Percentiles rank a stretch among this genome's conserved stretches.
Evolutionary conservation across 2,113 vertebrate species (phyloP).

Genomic region (Rhinoderma darwinii): DNA sequence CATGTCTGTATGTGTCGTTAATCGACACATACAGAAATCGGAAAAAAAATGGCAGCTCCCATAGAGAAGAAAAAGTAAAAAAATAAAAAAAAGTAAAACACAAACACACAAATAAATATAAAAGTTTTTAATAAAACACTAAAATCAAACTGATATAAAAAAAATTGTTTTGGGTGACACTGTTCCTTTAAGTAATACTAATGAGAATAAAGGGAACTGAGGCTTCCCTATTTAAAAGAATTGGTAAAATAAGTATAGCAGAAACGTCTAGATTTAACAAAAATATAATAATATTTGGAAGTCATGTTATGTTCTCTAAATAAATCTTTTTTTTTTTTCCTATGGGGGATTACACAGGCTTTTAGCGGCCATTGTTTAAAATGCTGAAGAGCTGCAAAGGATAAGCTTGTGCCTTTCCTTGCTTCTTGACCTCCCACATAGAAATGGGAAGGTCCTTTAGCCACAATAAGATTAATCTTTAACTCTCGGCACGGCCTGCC

Average conservation of each 20-base stretch:
- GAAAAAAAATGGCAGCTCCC: no score
- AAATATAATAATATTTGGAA: background rate
- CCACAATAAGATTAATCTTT: constrained; percentile 19
- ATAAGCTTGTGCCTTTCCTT: constrained; percentile 12
- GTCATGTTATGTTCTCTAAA: background rate
- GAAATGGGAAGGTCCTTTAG: constrained; percentile 26
- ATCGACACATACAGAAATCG: no score
- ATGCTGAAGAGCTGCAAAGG: background rate
- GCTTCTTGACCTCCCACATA: constrained; percentile 30
- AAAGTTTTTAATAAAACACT: no score
- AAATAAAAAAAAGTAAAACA: no score
- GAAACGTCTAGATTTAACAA: background rate
- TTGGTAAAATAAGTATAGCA: background rate
- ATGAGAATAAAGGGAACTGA: background rate
- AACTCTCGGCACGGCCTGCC: constrained; percentile 13
- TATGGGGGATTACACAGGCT: constrained; percentile 5
- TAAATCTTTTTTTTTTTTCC: background rate
- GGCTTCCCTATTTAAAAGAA: background rate
- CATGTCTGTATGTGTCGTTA: no score
- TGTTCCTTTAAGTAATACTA: background rate
- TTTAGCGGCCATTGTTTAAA: constrained; percentile 24
- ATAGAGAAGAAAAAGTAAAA: no score
- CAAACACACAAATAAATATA: no score
- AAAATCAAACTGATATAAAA: no score
- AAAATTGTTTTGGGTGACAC: no score